Base-by-base conservation (phyloP, 2,888 invertebrate species). In the Dryobota labecula region DNA sequence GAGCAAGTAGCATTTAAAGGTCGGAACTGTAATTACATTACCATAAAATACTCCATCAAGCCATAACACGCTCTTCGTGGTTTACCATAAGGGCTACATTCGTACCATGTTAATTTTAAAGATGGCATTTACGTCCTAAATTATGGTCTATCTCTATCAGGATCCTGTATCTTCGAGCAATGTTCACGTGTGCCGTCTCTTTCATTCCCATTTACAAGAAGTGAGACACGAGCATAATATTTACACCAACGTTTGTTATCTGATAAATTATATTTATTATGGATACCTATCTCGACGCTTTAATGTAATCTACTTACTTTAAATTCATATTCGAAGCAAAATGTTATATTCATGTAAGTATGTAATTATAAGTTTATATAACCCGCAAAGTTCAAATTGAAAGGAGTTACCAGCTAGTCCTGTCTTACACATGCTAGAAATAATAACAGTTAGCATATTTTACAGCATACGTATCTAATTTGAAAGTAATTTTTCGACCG, bases 1-100 rank as follows among this genome's bases (percentile, higher is more conserved):
- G 80, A 78, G 68, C 88, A 88, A 89, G 84, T 86, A 88, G 83
- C 87, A 86, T 90, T 90, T 88, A 90, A 88, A 89, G 84, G 88
- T 86, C 84, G 66, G 45, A 60, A 62, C 36, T 69, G 71, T 73
- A 60, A 53, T 67, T 61, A 71, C 61, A 76, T 75, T 75, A 61
- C 61, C 71, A 80, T 79, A 58, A 78, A 80, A 79, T 66, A 45
- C 47, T 67, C 57, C 49, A 70, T 70, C 76, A 71, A 38, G 57
- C 51, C 24, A 78, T 69, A 82, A 73, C 49, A 71, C 43, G 33
- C 63, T 57, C 51, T 73, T 45, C 20, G 43, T 18, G 18, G 20
- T 61, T 38, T 24, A 30, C 51, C 38, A 41, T 66, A 84, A 75
- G 64, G 38, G 30, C 68, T 63, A 78, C 33, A 73, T 73, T 84